These are phyloP conservation scores for Mesorhabditis belari DNA, from an alignment of 2,888 invertebrate genomes.

Conservation along the genomic window DNA sequence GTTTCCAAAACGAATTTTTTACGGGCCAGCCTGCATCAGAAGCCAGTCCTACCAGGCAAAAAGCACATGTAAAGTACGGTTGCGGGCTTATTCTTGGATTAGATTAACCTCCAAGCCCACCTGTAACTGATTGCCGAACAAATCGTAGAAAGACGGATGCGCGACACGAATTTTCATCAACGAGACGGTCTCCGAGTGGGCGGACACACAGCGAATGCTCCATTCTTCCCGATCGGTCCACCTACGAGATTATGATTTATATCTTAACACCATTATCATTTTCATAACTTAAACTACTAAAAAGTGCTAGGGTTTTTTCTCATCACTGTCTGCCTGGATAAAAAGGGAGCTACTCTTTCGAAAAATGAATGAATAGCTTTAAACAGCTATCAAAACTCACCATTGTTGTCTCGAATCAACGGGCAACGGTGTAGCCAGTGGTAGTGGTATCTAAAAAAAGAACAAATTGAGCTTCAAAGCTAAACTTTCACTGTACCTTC, in stretches of 20 bases:
- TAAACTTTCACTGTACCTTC: not conserved
- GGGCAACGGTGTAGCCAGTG: constrained; percentile 2
- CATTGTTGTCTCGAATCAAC: constrained; percentile 22
- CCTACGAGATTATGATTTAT: no score
- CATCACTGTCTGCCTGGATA: no score
- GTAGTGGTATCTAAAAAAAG: not conserved
- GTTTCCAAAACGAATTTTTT: no score
- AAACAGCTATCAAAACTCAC: constrained; percentile 17
- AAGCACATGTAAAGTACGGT: no score
- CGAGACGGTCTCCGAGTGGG: not conserved
- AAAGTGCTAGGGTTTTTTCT: no score
- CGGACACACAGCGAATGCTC: not conserved
- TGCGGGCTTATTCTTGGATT: no score
- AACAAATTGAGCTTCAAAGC: not conserved
- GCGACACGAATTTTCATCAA: constrained; percentile 2
- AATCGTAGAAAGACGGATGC: constrained; percentile 4
- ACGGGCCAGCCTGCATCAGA: no score
- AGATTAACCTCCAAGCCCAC: not conserved
- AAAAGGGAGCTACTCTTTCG: no score
- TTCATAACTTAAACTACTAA: no score
- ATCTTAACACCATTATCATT: no score
- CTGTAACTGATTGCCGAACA: constrained; percentile 6
- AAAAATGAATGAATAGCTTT: not conserved
- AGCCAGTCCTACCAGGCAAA: no score
- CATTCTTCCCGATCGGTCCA: not conserved